These are phyloP conservation scores for Eugnorisma glareosa DNA, from an alignment of 2,888 invertebrate species.

Conservation along the genomic window DNA sequence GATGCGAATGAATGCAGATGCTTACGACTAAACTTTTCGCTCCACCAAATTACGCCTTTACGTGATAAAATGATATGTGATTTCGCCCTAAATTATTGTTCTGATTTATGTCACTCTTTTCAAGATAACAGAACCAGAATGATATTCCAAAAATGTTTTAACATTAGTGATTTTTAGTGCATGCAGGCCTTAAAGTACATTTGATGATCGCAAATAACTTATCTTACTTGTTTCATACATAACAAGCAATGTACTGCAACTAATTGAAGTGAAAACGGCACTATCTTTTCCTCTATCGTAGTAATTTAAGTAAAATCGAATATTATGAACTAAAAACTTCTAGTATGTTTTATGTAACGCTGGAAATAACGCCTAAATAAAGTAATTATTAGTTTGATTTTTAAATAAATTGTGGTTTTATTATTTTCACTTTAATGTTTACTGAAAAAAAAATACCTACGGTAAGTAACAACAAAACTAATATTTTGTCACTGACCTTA, in stretches of 20 bases:
- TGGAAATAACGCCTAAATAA: conserved; percentile 84
- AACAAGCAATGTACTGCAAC: neutral
- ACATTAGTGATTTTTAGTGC: neutral
- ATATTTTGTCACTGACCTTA: neutral
- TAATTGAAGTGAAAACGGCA: conserved; percentile 43
- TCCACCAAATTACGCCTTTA: neutral
- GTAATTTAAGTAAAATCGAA: conserved; percentile 67
- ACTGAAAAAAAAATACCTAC: neutral
- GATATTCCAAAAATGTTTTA: neutral
- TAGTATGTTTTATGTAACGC: conserved; percentile 80
- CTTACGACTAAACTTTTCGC: neutral
- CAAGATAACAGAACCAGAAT: neutral
- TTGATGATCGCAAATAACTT: neutral
- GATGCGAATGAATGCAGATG: neutral
- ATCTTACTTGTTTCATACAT: neutral
- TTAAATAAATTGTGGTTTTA: conserved; percentile 67
- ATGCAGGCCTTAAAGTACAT: neutral
- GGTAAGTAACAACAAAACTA: neutral
- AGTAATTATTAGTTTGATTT: conserved; percentile 78
- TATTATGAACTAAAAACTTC: conserved; percentile 73
- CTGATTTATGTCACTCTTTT: neutral
- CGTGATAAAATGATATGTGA: neutral
- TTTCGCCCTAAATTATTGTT: neutral
- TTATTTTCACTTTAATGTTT: conserved; percentile 10
- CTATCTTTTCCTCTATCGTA: conserved; percentile 67